Conservation (phyloP, 2,888 invertebrate species). For the Biston stratarius region DNA sequence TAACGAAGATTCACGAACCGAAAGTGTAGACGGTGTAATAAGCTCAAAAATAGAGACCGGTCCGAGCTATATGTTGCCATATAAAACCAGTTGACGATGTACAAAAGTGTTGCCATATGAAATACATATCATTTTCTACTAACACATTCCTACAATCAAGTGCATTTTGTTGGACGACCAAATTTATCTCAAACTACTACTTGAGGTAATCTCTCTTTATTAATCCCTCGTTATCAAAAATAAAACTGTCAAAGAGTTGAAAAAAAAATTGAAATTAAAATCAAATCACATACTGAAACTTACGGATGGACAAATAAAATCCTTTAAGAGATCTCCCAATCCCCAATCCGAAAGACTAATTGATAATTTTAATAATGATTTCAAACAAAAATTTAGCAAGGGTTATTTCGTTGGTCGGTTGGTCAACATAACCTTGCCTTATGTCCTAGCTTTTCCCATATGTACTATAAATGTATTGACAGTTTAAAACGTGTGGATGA, state of each 20-base stretch:
- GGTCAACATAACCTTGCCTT: background rate
- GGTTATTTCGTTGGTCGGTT: too few relatives aligned
- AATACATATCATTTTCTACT: constrained; percentile 79
- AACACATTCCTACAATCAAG: constrained; percentile 69
- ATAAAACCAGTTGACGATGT: constrained; percentile 47
- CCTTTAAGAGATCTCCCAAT: background rate
- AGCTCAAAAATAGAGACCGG: constrained; percentile 7
- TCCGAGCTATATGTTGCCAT: constrained; percentile 22
- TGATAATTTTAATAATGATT: too few relatives aligned
- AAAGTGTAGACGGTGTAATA: background rate
- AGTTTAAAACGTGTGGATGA: background rate
- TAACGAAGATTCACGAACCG: background rate
- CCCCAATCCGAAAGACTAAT: too few relatives aligned
- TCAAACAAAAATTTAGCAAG: too few relatives aligned
- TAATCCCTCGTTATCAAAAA: background rate
- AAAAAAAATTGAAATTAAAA: background rate
- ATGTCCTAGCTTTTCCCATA: background rate
- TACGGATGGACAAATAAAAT: constrained; percentile 1
- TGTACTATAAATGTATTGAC: constrained; percentile 5
- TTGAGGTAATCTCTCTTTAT: constrained; percentile 8
- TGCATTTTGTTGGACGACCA: constrained; percentile 48
- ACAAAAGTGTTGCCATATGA: constrained; percentile 78
- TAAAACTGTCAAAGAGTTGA: constrained; percentile 1
- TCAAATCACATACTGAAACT: background rate
- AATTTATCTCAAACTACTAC: constrained; percentile 35